Base-by-base conservation (phyloP, 2,888 invertebrate genomes). In the Eueremaeus valkanovi region DNA sequence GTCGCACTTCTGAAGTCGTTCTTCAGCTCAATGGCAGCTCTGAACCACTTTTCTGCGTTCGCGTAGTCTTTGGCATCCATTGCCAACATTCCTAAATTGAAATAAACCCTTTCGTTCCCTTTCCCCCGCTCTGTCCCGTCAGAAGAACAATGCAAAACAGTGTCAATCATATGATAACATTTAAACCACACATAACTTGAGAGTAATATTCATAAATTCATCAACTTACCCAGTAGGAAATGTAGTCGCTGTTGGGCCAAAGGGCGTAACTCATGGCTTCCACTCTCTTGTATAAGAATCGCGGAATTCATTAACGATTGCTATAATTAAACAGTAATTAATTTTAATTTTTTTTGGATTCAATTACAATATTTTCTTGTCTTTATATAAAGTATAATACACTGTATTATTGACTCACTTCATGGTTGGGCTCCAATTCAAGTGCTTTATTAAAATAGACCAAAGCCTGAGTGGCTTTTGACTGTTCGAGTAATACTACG, bases 11-110 rank as follows among this genome's bases (percentile, higher is more conserved):
- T 87, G 84, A 95, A 95, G 85, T 93, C 92, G 1, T 90, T 90
- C 82, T 94, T 94, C 70, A 83, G 73, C 83, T 85, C 79, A 0
- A 93, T 91, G 0, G 95, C 94, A 76, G 91, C 89, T 73, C 92
- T 88, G 84, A 95, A 95, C 90, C 93, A 94, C 75, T 90, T 88
- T 83, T 95, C 95, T 0, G 96, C 95, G 81, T 91, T 90, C 45
- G 89, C 89, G 58, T 90, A 92, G 82, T 95, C 92, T 61, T 91
- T 89, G 81, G 94, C 93, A 83, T 97, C 96, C 95, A 95, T 96
- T 58, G 95, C 92, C 63, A 97, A 85, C 96, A 97, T 96, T 79
- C 95, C 96, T 74, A 95, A 86, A 86, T 96, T 95, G 84, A 97
- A 97, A 84, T 92, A 93, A 6, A 95, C 91, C 77, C 95, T 88